These are phyloP conservation scores for Caenorhabditis panamensis DNA, from an alignment of 2,888 invertebrate species.

Conservation along the genomic window DNA sequence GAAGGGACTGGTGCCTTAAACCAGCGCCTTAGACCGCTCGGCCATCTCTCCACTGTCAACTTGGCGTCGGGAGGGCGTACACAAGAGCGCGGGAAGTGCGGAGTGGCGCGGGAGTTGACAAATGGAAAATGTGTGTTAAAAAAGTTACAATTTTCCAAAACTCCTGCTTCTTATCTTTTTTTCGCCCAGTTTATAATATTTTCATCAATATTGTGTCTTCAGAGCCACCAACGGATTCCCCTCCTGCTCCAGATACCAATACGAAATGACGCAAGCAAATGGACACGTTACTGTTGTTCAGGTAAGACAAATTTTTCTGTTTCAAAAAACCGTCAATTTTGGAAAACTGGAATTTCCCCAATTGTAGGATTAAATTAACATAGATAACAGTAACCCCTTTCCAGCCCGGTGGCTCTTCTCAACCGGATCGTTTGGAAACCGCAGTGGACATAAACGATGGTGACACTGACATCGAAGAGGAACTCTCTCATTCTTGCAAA, in stretches of 20 bases:
- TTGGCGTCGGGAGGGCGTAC: background rate
- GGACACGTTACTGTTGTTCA: constrained; percentile 34
- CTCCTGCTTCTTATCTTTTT: background rate
- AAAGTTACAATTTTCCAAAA: no score
- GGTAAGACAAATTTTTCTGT: background rate
- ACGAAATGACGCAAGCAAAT: constrained; percentile 51
- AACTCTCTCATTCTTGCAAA: constrained; percentile 58
- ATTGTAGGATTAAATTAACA: background rate
- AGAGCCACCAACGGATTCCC: constrained; percentile 51
- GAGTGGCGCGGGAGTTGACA: background rate
- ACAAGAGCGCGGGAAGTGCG: background rate
- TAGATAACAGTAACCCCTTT: background rate
- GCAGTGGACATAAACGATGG: constrained; percentile 57
- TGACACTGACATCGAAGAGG: constrained; percentile 61
- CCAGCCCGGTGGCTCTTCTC: constrained; percentile 54
- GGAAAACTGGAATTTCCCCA: background rate
- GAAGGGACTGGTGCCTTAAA: constrained; percentile 91
- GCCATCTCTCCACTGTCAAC: background rate
- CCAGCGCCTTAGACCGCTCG: constrained; percentile 89
- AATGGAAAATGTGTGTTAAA: background rate
- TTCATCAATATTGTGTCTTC: constrained; percentile 11
- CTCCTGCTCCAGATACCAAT: constrained; percentile 45
- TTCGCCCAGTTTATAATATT: no score
- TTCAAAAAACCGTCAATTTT: background rate
- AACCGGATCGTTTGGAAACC: constrained; percentile 37